Conservation (phyloP, 2,113 vertebrate genomes). For the Cnemophilus loriae region DNA sequence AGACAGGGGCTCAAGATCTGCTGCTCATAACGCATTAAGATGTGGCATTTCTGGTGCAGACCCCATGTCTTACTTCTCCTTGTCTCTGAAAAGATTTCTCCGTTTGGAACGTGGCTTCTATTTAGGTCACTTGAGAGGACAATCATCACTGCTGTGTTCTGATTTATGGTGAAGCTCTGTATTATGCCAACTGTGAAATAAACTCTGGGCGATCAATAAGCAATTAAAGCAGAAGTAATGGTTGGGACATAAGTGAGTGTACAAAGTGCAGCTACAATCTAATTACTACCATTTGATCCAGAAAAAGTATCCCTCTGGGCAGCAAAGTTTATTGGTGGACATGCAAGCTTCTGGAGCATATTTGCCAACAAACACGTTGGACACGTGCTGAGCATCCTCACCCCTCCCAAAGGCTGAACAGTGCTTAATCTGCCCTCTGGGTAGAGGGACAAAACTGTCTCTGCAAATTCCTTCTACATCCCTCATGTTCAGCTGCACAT, state of each 20-base stretch:
- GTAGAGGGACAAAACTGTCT: neutral
- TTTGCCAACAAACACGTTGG: neutral
- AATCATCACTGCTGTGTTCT: neutral
- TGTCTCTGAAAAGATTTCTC: neutral
- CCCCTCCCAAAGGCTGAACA: neutral
- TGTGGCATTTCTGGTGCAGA: neutral
- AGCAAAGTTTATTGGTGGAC: neutral
- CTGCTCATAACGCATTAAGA: neutral
- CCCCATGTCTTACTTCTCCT: neutral
- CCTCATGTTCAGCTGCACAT: neutral
- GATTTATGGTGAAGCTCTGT: neutral
- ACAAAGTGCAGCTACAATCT: constrained; percentile 2
- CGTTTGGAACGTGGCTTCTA: neutral
- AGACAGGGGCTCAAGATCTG: neutral
- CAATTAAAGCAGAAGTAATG: constrained; percentile 53
- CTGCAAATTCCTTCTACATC: neutral
- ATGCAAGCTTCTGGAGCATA: neutral
- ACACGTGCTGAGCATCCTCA: neutral
- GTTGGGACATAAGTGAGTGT: neutral
- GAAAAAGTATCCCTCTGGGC: neutral
- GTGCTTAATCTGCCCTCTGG: neutral
- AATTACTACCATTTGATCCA: constrained; percentile 35
- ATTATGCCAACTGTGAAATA: constrained; percentile 38
- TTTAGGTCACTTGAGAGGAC: neutral
- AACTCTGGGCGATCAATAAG: constrained; percentile 34